Evolutionary conservation across 2,888 invertebrate species (phyloP), one percentile per base, ranked within the genome.

Genomic region (Cyclophora punctaria): DNA sequence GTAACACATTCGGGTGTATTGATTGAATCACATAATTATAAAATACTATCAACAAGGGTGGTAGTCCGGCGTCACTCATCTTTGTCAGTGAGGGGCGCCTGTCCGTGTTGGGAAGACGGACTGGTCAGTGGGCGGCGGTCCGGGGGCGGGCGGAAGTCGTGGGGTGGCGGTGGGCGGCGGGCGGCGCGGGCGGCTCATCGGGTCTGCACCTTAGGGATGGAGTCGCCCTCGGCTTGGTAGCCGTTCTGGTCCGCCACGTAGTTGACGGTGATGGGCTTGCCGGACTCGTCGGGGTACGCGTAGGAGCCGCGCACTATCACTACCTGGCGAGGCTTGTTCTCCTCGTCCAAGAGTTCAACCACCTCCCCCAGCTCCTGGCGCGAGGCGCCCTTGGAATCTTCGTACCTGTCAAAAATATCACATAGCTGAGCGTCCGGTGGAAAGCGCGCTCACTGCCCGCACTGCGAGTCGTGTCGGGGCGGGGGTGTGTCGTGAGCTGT

Each of bases 161-260:
- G 20, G 20, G 20, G 20, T 2, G 20, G 20, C n/a, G n/a, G n/a
- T n/a, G n/a, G n/a, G n/a, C 20, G 20, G 20, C 20, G 20, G 20
- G 20, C 20, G 20, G 20, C 20, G 20, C 20, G 20, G 20, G 5
- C 5, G 37, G 37, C 37, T 37, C 71, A 73, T 66, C 61, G 60
- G 55, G 59, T 49, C 82, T 47, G 87, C 41, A 84, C 78, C 49
- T 90, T 90, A 53, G 93, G 93, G 64, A 93, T 75, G 71, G 92
- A 90, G 0, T 87, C 86, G 43, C 93, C 92, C 48, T 90, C 86
- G 3, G 92, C 89, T 56, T 90, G 91, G 88, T 82, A 93, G 52
- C 93, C 93, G 60, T 78, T 90, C 75, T 92, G 92, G 63, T 93
- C 92, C 45, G 92, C 92, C 52, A 71, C 71, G 81, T 91, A 92